A percentile compares a stretch with the other conserved stretches of the same genome.
phyloP scores from a whole-genome alignment of 2,113 vertebrate species.

The Riparia riparia region DNA sequence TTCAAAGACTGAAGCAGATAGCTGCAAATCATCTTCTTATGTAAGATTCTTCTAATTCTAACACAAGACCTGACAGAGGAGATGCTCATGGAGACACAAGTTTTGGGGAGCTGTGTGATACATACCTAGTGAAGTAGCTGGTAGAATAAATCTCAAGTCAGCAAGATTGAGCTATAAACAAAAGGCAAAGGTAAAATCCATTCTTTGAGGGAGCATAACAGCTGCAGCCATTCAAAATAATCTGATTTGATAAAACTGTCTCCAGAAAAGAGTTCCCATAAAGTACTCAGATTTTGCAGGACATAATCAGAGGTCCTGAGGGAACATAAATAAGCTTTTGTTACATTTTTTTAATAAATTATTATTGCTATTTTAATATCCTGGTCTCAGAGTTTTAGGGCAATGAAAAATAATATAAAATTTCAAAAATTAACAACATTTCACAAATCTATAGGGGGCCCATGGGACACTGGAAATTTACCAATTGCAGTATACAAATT shows the following conservation, averaged over 20 bases:
- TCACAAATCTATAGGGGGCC: neutral
- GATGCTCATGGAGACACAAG: neutral
- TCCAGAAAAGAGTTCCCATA: neutral
- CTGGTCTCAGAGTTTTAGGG: neutral
- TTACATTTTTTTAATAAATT: neutral
- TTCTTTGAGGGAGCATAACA: neutral
- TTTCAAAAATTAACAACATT: neutral
- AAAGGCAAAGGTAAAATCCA: neutral
- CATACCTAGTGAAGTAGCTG: neutral
- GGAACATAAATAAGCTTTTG: neutral
- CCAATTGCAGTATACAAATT: neutral
- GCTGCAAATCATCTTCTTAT: neutral
- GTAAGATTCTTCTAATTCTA: neutral
- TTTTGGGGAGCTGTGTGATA: neutral
- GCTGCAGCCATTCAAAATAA: neutral
- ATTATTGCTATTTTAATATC: neutral
- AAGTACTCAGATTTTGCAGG: neutral
- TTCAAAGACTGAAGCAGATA: neutral
- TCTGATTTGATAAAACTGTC: neutral
- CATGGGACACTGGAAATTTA: neutral
- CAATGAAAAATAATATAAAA: neutral
- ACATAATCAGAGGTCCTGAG: neutral
- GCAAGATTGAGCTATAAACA: neutral
- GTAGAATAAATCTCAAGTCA: neutral
- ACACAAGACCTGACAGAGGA: neutral